Evolutionary conservation across 2,888 invertebrate genomes (phyloP).

Genomic region (Colletes collaris): DNA sequence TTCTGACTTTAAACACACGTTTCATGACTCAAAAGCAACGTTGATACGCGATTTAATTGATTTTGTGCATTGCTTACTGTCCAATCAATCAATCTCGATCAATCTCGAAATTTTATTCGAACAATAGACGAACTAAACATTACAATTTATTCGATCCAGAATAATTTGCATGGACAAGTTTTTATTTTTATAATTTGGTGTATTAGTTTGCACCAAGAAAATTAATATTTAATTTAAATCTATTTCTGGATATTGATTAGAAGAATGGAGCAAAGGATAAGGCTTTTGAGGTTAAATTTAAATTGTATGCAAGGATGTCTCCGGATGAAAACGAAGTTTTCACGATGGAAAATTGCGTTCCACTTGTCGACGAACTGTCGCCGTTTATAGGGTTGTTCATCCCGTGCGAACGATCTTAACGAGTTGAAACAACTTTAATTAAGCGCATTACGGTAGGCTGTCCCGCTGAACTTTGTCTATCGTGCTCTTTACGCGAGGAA

Average conservation of each 20-base stretch:
- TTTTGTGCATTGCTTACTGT: neutral
- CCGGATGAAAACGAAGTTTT: conserved; percentile 37
- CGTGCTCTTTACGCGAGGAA: conserved; percentile 60
- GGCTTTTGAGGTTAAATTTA: neutral
- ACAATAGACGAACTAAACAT: no score
- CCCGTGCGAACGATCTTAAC: conserved; percentile 81
- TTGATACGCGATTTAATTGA: conserved; percentile 2
- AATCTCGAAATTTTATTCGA: no score
- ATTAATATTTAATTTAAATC: no score
- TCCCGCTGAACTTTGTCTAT: conserved; percentile 74
- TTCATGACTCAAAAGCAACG: no score
- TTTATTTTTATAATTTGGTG: no score
- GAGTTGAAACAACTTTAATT: conserved; percentile 82
- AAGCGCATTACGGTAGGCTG: conserved; percentile 77
- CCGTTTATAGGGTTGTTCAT: conserved; percentile 76
- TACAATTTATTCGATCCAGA: no score
- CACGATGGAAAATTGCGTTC: conserved; percentile 50
- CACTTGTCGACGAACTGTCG: conserved; percentile 52
- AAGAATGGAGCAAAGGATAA: neutral
- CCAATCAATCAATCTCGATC: no score
- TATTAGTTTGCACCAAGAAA: no score
- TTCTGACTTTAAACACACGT: neutral
- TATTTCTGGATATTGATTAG: no score
- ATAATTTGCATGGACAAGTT: no score
- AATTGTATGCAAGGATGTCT: conserved; percentile 1